These are phyloP conservation scores for Stomatorhinus walkeri DNA, from an alignment of 2,797 vertebrate genomes.

Conservation along the genomic window DNA sequence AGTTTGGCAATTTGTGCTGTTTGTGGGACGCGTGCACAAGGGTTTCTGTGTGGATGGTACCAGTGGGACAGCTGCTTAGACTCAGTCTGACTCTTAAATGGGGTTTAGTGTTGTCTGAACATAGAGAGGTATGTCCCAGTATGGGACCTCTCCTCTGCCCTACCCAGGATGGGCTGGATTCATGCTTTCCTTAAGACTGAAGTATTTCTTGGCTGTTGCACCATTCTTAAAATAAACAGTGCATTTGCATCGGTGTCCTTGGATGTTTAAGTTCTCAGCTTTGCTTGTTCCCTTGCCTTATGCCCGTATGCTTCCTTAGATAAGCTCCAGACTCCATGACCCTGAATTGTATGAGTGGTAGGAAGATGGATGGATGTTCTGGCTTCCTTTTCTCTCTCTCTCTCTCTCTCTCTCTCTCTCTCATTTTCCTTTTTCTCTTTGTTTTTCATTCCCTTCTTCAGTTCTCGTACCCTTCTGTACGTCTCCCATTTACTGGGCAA, in stretches of 20 bases:
- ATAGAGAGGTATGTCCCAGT: neutral
- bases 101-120: neutral
- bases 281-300: neutral
- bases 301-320: neutral
- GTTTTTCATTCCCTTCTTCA: slow-evolving; percentile 15
- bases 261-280: neutral
- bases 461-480: slow-evolving; percentile 38
- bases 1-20: neutral
- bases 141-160: neutral
- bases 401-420: neutral
- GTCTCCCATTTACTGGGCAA: slow-evolving; percentile 29
- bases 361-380: neutral
- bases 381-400: slow-evolving; percentile 1
- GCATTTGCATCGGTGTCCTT: neutral
- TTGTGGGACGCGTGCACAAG: neutral
- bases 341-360: neutral
- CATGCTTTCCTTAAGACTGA: neutral
- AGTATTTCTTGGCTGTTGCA: neutral
- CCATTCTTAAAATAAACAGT: slow-evolving; percentile 8
- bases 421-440: neutral
- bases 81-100: neutral
- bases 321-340: neutral
- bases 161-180: neutral
- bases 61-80: neutral
- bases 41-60: neutral